Base-by-base conservation (phyloP, 1,140 invertebrate genomes). In the Bombus difficillimus region DNA sequence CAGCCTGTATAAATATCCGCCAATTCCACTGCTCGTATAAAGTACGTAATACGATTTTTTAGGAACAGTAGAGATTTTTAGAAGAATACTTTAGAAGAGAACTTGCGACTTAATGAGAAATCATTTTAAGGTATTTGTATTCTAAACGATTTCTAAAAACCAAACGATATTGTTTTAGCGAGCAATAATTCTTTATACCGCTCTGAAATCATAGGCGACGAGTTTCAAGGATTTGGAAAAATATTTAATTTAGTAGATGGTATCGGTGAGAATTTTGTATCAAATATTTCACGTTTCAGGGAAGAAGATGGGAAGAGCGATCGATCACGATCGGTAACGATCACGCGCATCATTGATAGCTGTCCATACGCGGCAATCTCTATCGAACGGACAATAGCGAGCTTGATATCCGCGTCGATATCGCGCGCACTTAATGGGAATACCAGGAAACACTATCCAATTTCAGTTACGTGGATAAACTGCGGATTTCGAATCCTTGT, bases 381-480 rank as follows among this genome's bases (percentile, higher is more conserved):
- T 64, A 66, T 75, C 53, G 28, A n/a, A 15, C 34, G 43, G 43
- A 89, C 86, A 90, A 86, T 86, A 72, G 77, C 86, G 59, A 37
- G 15, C 80, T 83, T 71, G 37, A 81, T 88, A 76, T 85, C 68
- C 62, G 80, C 88, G 76, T 88, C 74, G 86, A 85, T 87, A 87
- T 86, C 77, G 85, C 81, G 83, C 66, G 62, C 76, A 86, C 86
- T 77, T 85, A 90, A 87, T 89, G 77, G 81, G 69, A 59, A 72
- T 86, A 78, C 78, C 79, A 57, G 84, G 76, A 83, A 91, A 83
- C 76, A 79, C 64, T 89, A 89, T 91, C 85, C 86, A 86, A 86
- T 90, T 90, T 82, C 89, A 82, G 78, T 88, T 88, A 91, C 83
- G 34, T 66, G 85, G 73, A 86, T 91, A 86, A 88, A 89, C 78